Base-by-base conservation (phyloP, 2,888 invertebrate genomes). In the Trimorus sp. region DNA sequence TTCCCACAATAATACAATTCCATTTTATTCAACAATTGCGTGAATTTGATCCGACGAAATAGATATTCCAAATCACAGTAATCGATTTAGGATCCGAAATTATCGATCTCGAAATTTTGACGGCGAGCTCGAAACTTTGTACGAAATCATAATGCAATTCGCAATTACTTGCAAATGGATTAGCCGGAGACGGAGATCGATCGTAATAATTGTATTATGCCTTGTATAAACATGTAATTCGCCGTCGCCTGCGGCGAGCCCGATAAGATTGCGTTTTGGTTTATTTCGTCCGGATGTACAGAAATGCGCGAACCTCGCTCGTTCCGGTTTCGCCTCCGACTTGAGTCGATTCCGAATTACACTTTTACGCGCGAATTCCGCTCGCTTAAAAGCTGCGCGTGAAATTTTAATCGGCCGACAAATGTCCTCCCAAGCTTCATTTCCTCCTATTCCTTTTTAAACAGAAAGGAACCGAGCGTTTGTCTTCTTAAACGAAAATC, bases 81-180 rank as follows among this genome's bases (percentile, higher is more conserved):
- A 26, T 26, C 26, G 26, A 26, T 26, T 26, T 26, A 26, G 26
- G 26, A 26, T 26, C 26, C 26, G 26, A 26, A 26, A 26, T 26
- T 26, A 26, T 26, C 26, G 26, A 26, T 26, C 4, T 4, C 26
- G 26, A 26, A 26, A 26, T 26, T 26, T 26, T 4, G 26, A 3
- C 26, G 26, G 26, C 26, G 26, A 26, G 26, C 26, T 26, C 26
- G 1, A n/a, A 26, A 26, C 26, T 26, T 26, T 4, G 26, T 26
- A 26, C 26, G 40, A 62, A 62, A 62, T n/a, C 45, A 26, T 26
- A 45, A 62, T 62, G 45, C 14, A 62, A 62, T 45, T 62, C 45
- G 26, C 60, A 62, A 62, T 62, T 62, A 62, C 36, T 62, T 62
- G 45, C 48, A 62, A 62, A 45, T 48, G 62, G 62, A 62, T 62